Evolutionary conservation across 2,113 vertebrate species (phyloP), one percentile per base, ranked within the genome.

Genomic region (Xenopus borealis): DNA sequence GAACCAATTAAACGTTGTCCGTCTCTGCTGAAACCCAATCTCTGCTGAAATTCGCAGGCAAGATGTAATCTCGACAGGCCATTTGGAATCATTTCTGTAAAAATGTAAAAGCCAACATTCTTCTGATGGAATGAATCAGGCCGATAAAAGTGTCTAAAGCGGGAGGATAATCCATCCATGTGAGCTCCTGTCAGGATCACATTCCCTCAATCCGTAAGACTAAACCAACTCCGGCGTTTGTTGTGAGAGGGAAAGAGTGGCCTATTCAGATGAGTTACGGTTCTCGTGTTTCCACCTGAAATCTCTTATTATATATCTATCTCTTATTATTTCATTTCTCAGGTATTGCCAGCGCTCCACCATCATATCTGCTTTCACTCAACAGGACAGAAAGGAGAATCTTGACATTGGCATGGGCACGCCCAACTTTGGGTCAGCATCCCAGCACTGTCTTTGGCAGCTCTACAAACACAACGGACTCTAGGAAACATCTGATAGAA

Each of bases 11-110:
- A 88, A 87, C 84, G 80, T 5, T 79, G 82, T 84, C 83, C 80
- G 80, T 80, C 63, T 71, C 0, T 9, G 72, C 72, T 30, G 86
- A 78, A 89, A 89, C 71, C 65, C 64, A 82, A 91, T 77, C 79
- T 78, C 80, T 69, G 77, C 75, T 79, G 80, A 89, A 88, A 87
- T 80, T 84, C 87, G 83, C 81, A 68, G 76, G 72, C 70, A 82
- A 90, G 81, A 91, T 88, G 70, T 81, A 88, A 91, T 90, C 88
- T 88, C 45, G 9, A 85, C 85, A 84, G 89, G 76, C 50, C 80
- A 83, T 83, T 89, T 88, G 83, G 80, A 90, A 83, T 85, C 81
- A 86, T 81, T 85, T 86, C 80, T 84, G 69, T n/a, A 80, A 85
- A 82, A 75, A 82, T 52, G 64, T 86, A 84, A 88, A 86, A 87